Conservation (phyloP, 1,140 invertebrate genomes). For the Tetragnatha versicolor region DNA sequence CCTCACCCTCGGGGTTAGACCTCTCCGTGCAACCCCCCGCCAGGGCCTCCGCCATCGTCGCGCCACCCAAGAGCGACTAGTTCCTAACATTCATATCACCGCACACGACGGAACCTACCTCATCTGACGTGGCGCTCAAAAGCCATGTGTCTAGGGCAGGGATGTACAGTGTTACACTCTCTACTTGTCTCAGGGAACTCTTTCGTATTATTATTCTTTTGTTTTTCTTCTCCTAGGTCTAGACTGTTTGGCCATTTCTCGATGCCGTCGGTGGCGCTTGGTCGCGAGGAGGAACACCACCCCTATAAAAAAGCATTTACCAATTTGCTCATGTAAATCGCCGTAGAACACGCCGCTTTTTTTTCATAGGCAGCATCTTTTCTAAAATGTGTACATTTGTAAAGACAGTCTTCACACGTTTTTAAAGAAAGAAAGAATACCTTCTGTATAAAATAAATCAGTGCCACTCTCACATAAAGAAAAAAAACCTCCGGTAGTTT, state of each 20-base stretch:
- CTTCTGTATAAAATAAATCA: constrained; percentile 44
- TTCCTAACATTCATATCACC: constrained; percentile 55
- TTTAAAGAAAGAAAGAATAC: constrained; percentile 50
- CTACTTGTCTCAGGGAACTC: constrained; percentile 56
- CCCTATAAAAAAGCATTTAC: constrained; percentile 16
- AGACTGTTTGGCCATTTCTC: constrained; percentile 54
- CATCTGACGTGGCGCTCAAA: no score
- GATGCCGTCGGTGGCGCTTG: constrained; percentile 47
- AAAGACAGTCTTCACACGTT: constrained; percentile 36
- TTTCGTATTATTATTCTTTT: constrained; percentile 42
- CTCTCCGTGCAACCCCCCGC: constrained; percentile 43
- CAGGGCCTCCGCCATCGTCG: constrained; percentile 49
- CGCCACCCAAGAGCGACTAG: constrained; percentile 55
- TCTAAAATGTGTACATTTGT: no score
- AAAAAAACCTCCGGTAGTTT: constrained; percentile 34
- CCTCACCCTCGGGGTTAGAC: constrained; percentile 33
- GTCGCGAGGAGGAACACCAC: constrained; percentile 7
- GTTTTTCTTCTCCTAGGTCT: constrained; percentile 40
- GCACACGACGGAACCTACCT: no score
- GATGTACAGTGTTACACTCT: constrained; percentile 56
- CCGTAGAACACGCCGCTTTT: constrained; percentile 53
- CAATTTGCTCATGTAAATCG: constrained; percentile 51
- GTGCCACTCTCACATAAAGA: constrained; percentile 28
- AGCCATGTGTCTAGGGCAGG: constrained; percentile 55
- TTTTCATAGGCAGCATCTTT: constrained; percentile 38